phyloP scores from a whole-genome alignment of 2,888 invertebrate species.

The Hymenopus coronatus region DNA sequence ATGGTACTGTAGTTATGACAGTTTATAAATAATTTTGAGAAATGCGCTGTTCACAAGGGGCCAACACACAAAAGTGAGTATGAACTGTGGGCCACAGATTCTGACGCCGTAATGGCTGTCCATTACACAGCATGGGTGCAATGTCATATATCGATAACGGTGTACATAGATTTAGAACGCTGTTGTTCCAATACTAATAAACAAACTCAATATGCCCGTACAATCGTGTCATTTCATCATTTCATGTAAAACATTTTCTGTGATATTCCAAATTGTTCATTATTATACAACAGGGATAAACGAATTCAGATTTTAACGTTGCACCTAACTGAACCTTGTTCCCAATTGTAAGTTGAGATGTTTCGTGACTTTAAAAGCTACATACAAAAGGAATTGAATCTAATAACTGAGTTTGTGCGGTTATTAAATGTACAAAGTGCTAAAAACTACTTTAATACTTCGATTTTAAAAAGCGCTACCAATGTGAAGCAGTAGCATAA shows the following conservation, averaged over 20 bases:
- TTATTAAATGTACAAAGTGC: background rate
- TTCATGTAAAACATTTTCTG: slow-evolving; percentile 9
- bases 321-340: background rate
- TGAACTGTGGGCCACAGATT: background rate
- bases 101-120: background rate
- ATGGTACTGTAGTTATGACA: background rate
- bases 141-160: background rate
- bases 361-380: background rate
- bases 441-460: background rate
- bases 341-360: background rate
- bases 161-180: background rate
- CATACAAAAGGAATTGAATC: background rate
- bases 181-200: background rate
- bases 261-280: background rate
- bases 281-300: background rate
- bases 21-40: background rate
- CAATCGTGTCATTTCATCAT: background rate
- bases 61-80: background rate
- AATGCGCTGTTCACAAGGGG: background rate
- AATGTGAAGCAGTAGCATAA: background rate
- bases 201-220: background rate
- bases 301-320: background rate
- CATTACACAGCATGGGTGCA: background rate
- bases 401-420: background rate
- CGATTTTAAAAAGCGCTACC: background rate